A percentile compares a stretch with the other conserved stretches of the same genome.
Conservation (phyloP, 2,888 invertebrate genomes). For the Sinopyrophorus schimmeli region DNA sequence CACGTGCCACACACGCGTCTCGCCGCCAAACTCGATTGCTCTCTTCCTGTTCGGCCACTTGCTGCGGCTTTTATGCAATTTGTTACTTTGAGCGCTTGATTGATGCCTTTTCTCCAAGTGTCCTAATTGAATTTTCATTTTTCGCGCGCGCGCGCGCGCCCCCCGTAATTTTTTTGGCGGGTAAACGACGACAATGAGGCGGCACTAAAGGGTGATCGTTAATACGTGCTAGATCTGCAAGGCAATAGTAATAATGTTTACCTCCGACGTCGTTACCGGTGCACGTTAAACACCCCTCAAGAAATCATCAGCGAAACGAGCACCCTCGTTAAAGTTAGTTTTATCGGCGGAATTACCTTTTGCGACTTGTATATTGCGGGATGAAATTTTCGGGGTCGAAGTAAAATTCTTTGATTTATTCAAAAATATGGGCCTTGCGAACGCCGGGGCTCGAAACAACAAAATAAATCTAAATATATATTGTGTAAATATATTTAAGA, state of each 20-base stretch:
- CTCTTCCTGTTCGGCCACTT: conserved; percentile 25
- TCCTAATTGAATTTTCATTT: too few relatives aligned
- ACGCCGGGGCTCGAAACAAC: too few relatives aligned
- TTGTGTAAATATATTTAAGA: too few relatives aligned
- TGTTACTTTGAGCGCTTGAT: conserved; percentile 15
- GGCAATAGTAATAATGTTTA: conserved; percentile 46
- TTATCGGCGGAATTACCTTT: conserved; percentile 31
- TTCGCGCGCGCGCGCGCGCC: too few relatives aligned
- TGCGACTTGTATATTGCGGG: conserved; percentile 2
- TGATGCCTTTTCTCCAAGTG: too few relatives aligned
- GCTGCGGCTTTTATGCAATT: conserved; percentile 26
- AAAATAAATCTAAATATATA: too few relatives aligned
- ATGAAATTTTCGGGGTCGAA: background rate
- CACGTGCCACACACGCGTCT: conserved; percentile 43
- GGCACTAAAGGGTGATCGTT: too few relatives aligned
- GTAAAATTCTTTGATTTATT: too few relatives aligned
- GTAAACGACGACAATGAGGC: too few relatives aligned
- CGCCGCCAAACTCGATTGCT: conserved; percentile 24
- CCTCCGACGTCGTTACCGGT: conserved; percentile 43
- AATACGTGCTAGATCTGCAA: too few relatives aligned
- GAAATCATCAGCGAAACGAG: conserved; percentile 43
- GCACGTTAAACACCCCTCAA: conserved; percentile 41
- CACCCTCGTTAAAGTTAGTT: conserved; percentile 40
- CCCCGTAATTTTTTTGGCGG: too few relatives aligned
- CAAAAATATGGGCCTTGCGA: too few relatives aligned